These are phyloP conservation scores for Gallinago stenura DNA, from an alignment of 2,797 vertebrate species.

Conservation along the genomic window DNA sequence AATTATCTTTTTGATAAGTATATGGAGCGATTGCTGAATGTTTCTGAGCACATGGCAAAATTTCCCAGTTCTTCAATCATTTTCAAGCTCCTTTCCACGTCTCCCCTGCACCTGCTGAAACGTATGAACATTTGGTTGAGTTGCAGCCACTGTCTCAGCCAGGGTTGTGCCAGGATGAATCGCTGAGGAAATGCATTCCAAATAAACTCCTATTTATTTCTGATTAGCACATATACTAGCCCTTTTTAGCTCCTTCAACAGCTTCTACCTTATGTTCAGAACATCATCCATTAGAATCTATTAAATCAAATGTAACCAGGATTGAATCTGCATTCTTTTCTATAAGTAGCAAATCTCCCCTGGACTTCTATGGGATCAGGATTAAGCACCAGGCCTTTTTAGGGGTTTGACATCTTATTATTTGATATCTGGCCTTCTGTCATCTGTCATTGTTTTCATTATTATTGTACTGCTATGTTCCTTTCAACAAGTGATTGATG, in stretches of 20 bases:
- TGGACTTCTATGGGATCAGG: neutral
- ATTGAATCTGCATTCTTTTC: neutral
- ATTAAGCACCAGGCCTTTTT: neutral
- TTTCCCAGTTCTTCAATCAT: neutral
- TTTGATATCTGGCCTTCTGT: conserved; percentile 22
- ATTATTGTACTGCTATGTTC: neutral
- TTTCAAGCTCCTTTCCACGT: neutral
- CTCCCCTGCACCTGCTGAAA: neutral
- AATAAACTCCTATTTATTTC: neutral
- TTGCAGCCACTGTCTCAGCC: neutral
- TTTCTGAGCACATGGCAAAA: neutral
- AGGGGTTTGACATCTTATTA: conserved; percentile 19
- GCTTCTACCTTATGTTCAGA: neutral
- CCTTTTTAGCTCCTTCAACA: neutral
- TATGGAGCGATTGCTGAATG: fast-evolving
- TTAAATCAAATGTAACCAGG: neutral
- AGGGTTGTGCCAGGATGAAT: neutral
- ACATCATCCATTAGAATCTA: neutral
- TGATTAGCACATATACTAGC: neutral
- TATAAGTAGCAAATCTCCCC: neutral
- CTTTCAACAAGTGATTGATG: conserved; percentile 59
- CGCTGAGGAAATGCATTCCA: neutral
- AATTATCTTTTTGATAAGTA: neutral
- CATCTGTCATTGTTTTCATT: conserved; percentile 44
- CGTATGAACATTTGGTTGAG: neutral